Conservation (phyloP, 2,797 vertebrate species). For the Otolemur crassicaudatus region DNA sequence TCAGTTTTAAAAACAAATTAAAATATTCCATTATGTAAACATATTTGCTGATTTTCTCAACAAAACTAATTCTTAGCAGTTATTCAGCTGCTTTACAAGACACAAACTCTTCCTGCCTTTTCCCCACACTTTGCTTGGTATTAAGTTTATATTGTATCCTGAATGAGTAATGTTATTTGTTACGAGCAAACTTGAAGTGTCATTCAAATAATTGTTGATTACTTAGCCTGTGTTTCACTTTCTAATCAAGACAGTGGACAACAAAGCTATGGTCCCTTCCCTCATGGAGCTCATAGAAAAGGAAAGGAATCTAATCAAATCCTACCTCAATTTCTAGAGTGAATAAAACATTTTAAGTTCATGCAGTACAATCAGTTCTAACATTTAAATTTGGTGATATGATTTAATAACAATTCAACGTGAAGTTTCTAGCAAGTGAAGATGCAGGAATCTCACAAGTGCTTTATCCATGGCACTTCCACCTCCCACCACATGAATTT, state of each 20-base stretch:
- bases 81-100: not conserved
- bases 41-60: not conserved
- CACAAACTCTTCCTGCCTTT: not conserved
- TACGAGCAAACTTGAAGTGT: not conserved
- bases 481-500: not conserved
- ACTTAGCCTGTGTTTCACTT: not conserved
- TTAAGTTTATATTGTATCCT: not conserved
- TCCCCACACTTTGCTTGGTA: not conserved
- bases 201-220: not conserved
- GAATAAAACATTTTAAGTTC: not conserved
- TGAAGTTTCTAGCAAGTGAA: not conserved
- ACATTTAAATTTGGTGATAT: not conserved
- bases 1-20: not conserved
- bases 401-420: not conserved
- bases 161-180: not conserved
- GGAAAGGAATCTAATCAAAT: not conserved
- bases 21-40: not conserved
- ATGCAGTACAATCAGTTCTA: not conserved
- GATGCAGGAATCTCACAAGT: not conserved
- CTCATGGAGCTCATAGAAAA: not conserved
- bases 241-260: not conserved
- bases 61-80: not conserved
- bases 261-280: not conserved
- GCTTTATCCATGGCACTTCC: not conserved
- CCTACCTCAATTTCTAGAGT: not conserved